A percentile compares a stretch with the other conserved stretches of the same genome.
Evolutionary conservation across 2,888 invertebrate species (phyloP).

Genomic region (Ecliptopera silaceata): DNA sequence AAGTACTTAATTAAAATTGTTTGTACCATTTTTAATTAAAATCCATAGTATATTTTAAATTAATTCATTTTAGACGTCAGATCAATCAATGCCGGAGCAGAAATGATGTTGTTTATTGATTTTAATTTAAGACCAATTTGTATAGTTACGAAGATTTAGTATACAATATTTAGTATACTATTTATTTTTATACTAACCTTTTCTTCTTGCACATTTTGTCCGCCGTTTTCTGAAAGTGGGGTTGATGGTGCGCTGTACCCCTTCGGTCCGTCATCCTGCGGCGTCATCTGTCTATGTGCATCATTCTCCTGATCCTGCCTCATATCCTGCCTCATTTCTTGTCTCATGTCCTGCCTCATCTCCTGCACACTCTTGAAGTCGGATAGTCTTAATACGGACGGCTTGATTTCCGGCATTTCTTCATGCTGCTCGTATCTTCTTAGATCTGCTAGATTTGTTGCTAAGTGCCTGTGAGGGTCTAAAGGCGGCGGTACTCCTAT

Average conservation of each 20-base stretch:
- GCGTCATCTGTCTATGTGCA: conserved; percentile 71
- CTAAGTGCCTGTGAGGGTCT: conserved; percentile 75
- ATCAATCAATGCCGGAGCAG: no score
- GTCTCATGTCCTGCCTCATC: conserved; percentile 71
- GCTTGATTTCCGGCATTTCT: conserved; percentile 77
- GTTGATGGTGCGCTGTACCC: conserved; percentile 81
- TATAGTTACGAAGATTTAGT: no score
- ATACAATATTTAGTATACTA: no score
- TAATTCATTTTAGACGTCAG: no score
- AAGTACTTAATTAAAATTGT: no score
- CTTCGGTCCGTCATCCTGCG: conserved; percentile 76
- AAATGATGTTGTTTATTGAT: no score
- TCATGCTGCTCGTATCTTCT: conserved; percentile 79
- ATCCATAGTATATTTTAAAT: no score
- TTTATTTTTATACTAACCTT: conserved; percentile 64
- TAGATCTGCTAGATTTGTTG: conserved; percentile 74
- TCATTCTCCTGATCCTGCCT: conserved; percentile 72
- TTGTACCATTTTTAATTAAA: no score
- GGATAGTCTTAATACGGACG: conserved; percentile 77
- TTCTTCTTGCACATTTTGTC: conserved; percentile 75
- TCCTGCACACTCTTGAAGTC: conserved; percentile 79
- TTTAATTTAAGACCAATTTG: no score
- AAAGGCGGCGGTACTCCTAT: conserved; percentile 81
- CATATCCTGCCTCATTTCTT: conserved; percentile 62
- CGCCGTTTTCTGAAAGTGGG: conserved; percentile 77